Conservation (phyloP, 2,888 invertebrate species). For the Phorcus lineatus region DNA sequence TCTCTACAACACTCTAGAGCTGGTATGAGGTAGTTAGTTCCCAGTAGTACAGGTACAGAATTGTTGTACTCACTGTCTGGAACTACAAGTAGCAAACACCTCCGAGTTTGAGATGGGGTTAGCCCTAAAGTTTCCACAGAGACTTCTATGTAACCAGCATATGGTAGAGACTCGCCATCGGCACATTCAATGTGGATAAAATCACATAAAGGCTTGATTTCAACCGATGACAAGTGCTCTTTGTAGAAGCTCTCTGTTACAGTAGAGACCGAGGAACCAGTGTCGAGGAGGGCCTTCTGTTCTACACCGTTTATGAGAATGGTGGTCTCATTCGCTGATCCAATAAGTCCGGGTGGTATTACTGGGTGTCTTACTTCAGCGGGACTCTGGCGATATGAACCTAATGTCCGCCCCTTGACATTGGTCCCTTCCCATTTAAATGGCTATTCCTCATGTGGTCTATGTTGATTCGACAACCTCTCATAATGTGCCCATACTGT, state of each 20-base stretch:
- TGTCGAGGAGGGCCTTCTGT: neutral
- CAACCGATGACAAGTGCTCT: neutral
- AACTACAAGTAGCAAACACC: neutral
- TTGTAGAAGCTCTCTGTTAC: neutral
- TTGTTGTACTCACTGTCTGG: neutral
- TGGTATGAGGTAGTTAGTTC: neutral
- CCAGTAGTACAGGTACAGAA: neutral
- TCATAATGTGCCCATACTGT: neutral
- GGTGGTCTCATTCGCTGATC: neutral
- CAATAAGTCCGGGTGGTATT: neutral
- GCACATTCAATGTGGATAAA: slow-evolving; percentile 12
- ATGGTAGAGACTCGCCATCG: neutral
- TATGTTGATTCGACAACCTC: neutral
- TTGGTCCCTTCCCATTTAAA: neutral
- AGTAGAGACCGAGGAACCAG: slow-evolving; percentile 8
- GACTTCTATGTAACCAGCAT: slow-evolving; percentile 5
- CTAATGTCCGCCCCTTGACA: neutral
- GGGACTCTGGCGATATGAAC: neutral
- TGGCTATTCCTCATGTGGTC: neutral
- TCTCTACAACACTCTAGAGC: neutral
- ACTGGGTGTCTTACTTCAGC: too few species aligned
- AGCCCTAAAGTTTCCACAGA: neutral
- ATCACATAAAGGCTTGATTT: neutral
- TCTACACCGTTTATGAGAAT: neutral
- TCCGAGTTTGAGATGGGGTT: neutral